These are phyloP conservation scores for Chaunax sp. DNA, from an alignment of 2,797 vertebrate species.

Conservation along the genomic window DNA sequence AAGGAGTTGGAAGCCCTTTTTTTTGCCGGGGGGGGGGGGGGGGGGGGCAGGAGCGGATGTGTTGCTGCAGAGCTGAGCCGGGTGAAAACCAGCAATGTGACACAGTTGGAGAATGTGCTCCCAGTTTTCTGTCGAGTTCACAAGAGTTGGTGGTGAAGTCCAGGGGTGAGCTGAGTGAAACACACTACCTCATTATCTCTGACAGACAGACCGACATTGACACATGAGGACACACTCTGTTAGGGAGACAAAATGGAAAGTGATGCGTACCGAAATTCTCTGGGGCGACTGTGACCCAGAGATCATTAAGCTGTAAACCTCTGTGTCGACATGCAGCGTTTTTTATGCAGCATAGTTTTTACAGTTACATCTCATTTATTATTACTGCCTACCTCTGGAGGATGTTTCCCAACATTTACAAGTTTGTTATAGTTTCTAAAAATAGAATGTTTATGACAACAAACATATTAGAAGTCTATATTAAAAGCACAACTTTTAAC, in stretches of 20 bases:
- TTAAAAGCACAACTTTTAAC: too few relatives aligned
- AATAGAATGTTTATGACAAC: too few relatives aligned
- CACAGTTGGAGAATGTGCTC: conserved; percentile 22
- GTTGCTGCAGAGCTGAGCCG: conserved; percentile 16
- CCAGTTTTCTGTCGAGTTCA: conserved; percentile 42
- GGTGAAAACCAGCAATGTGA: conserved; percentile 28
- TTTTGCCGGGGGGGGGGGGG: not conserved
- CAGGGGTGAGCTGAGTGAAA: conserved; percentile 48
- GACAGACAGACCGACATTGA: conserved; percentile 41
- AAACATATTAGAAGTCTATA: too few relatives aligned
- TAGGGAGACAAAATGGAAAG: conserved; percentile 46
- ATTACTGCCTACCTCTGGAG: too few relatives aligned
- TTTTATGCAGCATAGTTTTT: too few relatives aligned
- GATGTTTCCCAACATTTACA: too few relatives aligned
- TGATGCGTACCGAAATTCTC: conserved; percentile 39
- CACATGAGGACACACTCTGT: conserved; percentile 19
- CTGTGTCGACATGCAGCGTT: too few relatives aligned
- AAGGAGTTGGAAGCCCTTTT: not conserved
- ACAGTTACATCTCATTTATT: too few relatives aligned
- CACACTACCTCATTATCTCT: conserved; percentile 62
- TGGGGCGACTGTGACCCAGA: conserved; percentile 24
- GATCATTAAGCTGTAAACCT: conserved; percentile 42
- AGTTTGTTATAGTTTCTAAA: too few relatives aligned
- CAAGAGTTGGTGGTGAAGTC: conserved; percentile 33
- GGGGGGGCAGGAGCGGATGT: not conserved